These are phyloP conservation scores for Papilio xuthus DNA, from an alignment of 1,140 invertebrate genomes.

Conservation along the genomic window DNA sequence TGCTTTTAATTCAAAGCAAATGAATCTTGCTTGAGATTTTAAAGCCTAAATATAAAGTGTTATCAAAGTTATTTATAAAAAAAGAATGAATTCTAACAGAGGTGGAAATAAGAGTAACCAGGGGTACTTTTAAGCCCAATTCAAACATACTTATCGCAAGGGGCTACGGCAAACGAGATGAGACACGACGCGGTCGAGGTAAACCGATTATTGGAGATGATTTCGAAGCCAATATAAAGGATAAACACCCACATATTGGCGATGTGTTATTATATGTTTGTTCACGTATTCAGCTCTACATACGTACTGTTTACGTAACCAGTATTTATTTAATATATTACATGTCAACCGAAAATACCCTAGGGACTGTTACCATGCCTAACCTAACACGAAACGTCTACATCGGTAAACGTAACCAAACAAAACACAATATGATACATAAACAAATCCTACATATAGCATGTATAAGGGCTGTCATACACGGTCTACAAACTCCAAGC, in stretches of 20 bases:
- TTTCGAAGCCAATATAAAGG: conserved; percentile 47
- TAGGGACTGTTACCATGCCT: conserved; percentile 46
- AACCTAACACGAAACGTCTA: conserved; percentile 39
- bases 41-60: conserved; percentile 40
- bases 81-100: conserved; percentile 58
- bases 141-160: conserved; percentile 71
- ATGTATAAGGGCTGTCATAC: background rate
- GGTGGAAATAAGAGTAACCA: conserved; percentile 63
- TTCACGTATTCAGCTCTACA: background rate
- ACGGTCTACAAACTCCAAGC: too few relatives aligned
- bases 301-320: conserved; percentile 43
- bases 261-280: conserved; percentile 31
- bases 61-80: conserved; percentile 10
- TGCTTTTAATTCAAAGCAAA: conserved; percentile 25
- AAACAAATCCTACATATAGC: background rate
- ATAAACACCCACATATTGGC: conserved; percentile 44
- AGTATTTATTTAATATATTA: conserved; percentile 42
- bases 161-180: conserved; percentile 69
- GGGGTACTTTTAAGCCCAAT: conserved; percentile 70
- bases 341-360: conserved; percentile 52
- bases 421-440: conserved; percentile 22
- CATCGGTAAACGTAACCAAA: conserved; percentile 32
- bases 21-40: conserved; percentile 33
- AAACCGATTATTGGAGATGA: conserved; percentile 52
- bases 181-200: conserved; percentile 54